A percentile compares a stretch with the other conserved stretches of the same genome.
Evolutionary conservation across 2,797 vertebrate species (phyloP).

Genomic region (Anguilla marmorata): DNA sequence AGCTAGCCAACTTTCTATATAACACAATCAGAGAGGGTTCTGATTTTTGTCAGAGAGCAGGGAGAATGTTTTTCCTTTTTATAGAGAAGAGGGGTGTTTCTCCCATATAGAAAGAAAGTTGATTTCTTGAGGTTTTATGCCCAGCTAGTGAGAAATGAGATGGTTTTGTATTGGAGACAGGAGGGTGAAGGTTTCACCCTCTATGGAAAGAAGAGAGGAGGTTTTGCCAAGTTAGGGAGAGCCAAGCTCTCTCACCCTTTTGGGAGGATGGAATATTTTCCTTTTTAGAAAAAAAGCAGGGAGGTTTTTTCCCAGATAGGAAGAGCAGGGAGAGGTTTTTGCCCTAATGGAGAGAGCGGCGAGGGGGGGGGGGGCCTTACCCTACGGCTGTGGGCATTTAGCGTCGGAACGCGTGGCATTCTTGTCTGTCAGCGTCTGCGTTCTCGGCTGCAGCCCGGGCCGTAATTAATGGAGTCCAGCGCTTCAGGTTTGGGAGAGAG

Average conservation of each 20-base stretch:
- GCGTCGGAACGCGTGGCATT: slow-evolving; percentile 31
- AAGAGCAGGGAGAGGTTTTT: not conserved
- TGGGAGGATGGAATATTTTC: not conserved
- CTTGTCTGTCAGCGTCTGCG: slow-evolving; percentile 45
- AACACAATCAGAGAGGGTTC: slow-evolving; percentile 24
- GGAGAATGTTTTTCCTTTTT: slow-evolving; percentile 9
- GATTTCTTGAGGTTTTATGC: not conserved
- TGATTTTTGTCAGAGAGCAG: not conserved
- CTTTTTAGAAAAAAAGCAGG: not conserved
- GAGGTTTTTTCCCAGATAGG: not conserved
- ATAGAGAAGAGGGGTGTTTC: not conserved
- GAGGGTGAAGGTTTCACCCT: not conserved
- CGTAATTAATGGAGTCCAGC: slow-evolving; percentile 21
- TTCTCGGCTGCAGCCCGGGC: slow-evolving; percentile 39
- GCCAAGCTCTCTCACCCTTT: not conserved
- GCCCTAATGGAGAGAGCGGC: slow-evolving; percentile 22
- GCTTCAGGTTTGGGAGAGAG: slow-evolving; percentile 12
- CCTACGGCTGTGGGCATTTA: slow-evolving; percentile 42
- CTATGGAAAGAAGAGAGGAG: not conserved
- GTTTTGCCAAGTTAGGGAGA: not conserved
- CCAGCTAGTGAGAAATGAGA: not conserved
- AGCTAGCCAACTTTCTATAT: slow-evolving; percentile 35
- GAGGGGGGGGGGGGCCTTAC: slow-evolving; percentile 44
- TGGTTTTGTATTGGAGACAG: not conserved
- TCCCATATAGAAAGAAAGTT: not conserved